Evolutionary conservation across 1,140 invertebrate species (phyloP).

Genomic region (Lordiphosa collinella): DNA sequence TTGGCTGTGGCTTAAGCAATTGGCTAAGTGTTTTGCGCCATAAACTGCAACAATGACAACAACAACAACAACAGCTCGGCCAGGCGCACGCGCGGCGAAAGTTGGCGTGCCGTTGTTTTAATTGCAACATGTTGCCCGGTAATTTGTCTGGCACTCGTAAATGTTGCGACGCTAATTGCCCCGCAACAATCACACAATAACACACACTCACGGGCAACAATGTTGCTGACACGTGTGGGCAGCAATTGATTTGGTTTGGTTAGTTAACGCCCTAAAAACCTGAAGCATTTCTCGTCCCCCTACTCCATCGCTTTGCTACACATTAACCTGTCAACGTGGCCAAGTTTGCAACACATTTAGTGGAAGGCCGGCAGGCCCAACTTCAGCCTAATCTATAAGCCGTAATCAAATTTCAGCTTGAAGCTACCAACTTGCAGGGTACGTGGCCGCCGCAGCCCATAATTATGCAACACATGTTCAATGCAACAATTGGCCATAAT

Average conservation of each 20-base stretch:
- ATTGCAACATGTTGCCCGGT: constrained; percentile 74
- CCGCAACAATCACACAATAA: constrained; percentile 24
- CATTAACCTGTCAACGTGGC: constrained; percentile 74
- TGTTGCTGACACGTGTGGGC: constrained; percentile 36
- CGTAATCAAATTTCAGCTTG: constrained; percentile 73
- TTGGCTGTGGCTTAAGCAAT: constrained; percentile 35
- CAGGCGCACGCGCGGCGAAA: constrained; percentile 69
- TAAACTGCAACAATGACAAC: constrained; percentile 37
- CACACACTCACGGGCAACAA: constrained; percentile 26
- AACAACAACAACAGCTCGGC: constrained; percentile 31
- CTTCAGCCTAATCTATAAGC: constrained; percentile 61
- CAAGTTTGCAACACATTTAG: constrained; percentile 73
- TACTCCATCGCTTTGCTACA: constrained; percentile 18
- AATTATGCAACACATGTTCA: constrained; percentile 76
- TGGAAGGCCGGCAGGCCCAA: constrained; percentile 35
- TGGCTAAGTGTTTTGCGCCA: constrained; percentile 65
- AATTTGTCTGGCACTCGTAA: constrained; percentile 75
- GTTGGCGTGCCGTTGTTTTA: constrained; percentile 76
- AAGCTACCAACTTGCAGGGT: constrained; percentile 49
- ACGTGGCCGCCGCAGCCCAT: constrained; percentile 59
- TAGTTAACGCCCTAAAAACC: constrained; percentile 54
- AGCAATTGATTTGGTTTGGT: constrained; percentile 54
- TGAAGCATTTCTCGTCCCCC: constrained; percentile 21
- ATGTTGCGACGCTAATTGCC: constrained; percentile 72
- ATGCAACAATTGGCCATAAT: constrained; percentile 74